Evolutionary conservation across 2,888 invertebrate genomes (phyloP), one percentile per base, ranked within the genome.

Genomic region (Drosophila diplacantha): DNA sequence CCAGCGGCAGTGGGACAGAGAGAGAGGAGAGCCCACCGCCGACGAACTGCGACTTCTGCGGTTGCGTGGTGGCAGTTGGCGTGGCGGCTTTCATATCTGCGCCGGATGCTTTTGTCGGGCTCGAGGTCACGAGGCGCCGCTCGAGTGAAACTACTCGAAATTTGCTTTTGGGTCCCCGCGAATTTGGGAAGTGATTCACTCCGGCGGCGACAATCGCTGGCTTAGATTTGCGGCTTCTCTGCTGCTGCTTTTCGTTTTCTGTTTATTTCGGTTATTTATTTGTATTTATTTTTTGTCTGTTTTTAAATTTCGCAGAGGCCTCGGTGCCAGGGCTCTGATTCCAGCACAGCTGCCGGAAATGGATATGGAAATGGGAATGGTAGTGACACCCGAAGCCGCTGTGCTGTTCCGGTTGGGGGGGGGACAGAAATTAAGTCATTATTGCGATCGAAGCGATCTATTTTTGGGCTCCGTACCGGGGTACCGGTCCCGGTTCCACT

Each of bases 141-240:
- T 75, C 70, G 39, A 73, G 76, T 79, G 76, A 74, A 74, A 74
- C 73, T 79, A 74, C 80, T 79, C 58, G 29, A 46, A 68, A 44
- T 43, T 61, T 20, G 57, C 39, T 39, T 56, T 55, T 32, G 31
- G 38, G 26, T 44, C 38, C 62, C 26, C 34, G 53, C 52, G 12
- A 31, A 35, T 41, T 50, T 64, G 41, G 34, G 3, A 26, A 31
- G 34, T 61, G 65, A 61, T 52, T 64, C 61, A 64, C 54, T 64
- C 51, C 55, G 22, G 22, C 26, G 35, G 31, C 57, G 35, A 58
- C 60, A 58, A 60, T 43, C 43, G 43, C 58, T 31, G 60, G 41
- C 52, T 63, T 64, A 35, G 60, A 64, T 60, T 60, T 39, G 59
- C 29, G 9, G 18, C 34, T 16, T 7, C 24, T 9, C 5, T 34